These are phyloP conservation scores for Ranitomeya imitator DNA, from an alignment of 2,113 vertebrate genomes.

Conservation along the genomic window DNA sequence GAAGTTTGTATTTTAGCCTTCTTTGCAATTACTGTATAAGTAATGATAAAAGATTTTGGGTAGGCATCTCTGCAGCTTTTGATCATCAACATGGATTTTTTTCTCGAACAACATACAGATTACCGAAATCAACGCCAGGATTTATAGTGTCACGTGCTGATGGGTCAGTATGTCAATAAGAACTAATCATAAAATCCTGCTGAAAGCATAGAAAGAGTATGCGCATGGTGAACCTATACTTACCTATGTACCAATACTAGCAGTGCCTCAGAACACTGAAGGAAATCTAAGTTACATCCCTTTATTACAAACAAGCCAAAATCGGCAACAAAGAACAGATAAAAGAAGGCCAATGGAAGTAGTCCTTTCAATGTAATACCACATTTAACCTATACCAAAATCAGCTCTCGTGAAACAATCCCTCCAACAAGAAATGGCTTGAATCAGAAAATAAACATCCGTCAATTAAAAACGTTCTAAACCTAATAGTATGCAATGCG, in stretches of 20 bases:
- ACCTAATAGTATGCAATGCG: neutral
- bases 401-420: neutral
- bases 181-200: neutral
- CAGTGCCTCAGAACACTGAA: no score
- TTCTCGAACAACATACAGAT: neutral
- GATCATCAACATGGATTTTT: neutral
- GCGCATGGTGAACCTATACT: no score
- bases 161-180: neutral
- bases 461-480: neutral
- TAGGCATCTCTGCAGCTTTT: neutral
- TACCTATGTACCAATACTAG: neutral
- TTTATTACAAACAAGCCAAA: no score
- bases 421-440: neutral
- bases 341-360: no score
- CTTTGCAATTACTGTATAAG: neutral
- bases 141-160: neutral
- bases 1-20: neutral
- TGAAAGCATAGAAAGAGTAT: no score
- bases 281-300: no score
- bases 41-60: neutral
- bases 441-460: neutral
- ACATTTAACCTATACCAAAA: neutral
- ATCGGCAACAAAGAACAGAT: no score
- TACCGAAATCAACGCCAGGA: neutral
- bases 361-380: neutral